A percentile compares a stretch with the other conserved stretches of the same genome.
Evolutionary conservation across 2,797 vertebrate genomes (phyloP).

Genomic region (Oceanodroma leucorhoa): DNA sequence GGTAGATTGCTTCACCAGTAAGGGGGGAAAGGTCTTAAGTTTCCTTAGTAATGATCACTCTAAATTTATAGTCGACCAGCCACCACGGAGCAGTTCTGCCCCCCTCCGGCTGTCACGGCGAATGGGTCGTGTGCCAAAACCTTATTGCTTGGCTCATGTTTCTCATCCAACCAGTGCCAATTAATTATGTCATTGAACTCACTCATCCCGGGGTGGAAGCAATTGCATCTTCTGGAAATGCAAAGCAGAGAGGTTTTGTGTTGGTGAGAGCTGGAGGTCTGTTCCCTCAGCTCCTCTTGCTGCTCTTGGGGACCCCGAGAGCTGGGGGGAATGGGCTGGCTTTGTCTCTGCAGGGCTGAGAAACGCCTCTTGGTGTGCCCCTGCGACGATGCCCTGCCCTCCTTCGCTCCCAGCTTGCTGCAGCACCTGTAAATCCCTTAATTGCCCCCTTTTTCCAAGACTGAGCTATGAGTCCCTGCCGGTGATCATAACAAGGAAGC

Average conservation of each 20-base stretch:
- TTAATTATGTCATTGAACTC: background rate
- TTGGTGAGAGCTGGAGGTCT: background rate
- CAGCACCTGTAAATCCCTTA: background rate
- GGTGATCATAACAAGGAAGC: constrained; percentile 80
- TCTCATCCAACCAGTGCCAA: background rate
- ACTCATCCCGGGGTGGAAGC: background rate
- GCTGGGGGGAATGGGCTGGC: background rate
- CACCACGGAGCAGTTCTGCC: background rate
- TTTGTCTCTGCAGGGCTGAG: background rate
- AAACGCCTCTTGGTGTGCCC: background rate
- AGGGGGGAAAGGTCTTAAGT: constrained; percentile 72
- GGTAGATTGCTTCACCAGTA: constrained; percentile 57
- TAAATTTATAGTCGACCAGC: background rate
- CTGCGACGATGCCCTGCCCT: background rate
- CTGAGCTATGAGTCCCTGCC: background rate
- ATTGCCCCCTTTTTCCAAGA: background rate
- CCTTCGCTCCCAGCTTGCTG: background rate
- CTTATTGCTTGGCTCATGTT: background rate
- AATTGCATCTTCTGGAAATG: background rate
- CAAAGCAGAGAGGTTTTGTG: background rate
- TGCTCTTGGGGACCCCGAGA: background rate
- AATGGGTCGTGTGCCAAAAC: background rate
- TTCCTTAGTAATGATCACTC: constrained; percentile 79
- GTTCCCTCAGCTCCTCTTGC: background rate
- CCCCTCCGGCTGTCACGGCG: rapidly evolving